Evolutionary conservation across 2,113 vertebrate genomes (phyloP), one percentile per base, ranked within the genome.

Genomic region (Phyllostomus hastatus): DNA sequence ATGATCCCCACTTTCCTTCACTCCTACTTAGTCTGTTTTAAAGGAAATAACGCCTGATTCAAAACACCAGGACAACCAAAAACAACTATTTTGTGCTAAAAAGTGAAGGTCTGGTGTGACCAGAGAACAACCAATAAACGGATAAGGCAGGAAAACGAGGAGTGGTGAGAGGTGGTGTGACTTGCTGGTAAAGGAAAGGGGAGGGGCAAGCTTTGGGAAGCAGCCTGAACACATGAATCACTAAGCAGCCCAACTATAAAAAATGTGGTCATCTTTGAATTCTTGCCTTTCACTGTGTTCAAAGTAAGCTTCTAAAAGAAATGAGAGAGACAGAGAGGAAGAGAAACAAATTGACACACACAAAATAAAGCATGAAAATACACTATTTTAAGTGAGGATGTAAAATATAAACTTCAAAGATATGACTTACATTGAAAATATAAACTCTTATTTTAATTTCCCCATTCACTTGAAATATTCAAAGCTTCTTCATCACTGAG

Each of bases 41-140:
- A 95, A 85, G 84, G n/a, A 97, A 50, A 66, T 11, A 79, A 41
- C 4, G 33, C 28, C 64, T 66, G 28, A 83, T 59, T 84, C n/a
- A 94, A 92, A 91, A 92, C 8, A 95, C 35, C 4, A 14, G 43
- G 17, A 89, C 26, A 97, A 54, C 10, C 20, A 81, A 52, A 96
- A 97, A 93, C 84, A 85, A 59, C 96, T 97, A 95, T 78, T 97
- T 97, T 94, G 97, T 95, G 91, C 88, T 64, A 80, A 95, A 95
- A 96, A 79, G 43, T 95, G 84, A 97, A 79, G 91, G 95, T 92
- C n/a, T 96, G 94, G 82, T 95, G 61, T 97, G 93, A 93, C 31
- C 95, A 90, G 28, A 96, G 31, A 76, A 90, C 31, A n/a, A 46
- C 48, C 88, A 95, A 83, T 79, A 61, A 94, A 83, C 70, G 16